Percentiles rank a stretch among this genome's conserved stretches.
These are phyloP conservation scores for Steatocranus sp. DNA, from an alignment of 2,797 vertebrate genomes.

Conservation along the genomic window DNA sequence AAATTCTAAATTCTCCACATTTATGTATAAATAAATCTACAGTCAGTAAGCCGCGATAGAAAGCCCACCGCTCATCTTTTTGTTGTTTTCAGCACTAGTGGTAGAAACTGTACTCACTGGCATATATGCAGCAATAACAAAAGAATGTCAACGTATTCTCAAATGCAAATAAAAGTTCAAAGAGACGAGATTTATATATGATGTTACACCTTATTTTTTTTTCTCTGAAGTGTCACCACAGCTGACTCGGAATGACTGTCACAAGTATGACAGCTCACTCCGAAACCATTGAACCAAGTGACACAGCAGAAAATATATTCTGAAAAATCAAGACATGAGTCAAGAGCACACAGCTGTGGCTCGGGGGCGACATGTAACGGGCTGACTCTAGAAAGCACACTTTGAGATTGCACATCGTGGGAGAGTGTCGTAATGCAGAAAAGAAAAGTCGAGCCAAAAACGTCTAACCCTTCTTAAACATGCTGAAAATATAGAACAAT, in stretches of 20 bases:
- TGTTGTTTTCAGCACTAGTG: neutral
- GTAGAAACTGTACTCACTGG: neutral
- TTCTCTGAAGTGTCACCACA: slow-evolving; percentile 48
- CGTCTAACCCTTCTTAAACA: neutral
- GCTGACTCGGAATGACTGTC: slow-evolving; percentile 54
- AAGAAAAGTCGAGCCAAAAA: neutral
- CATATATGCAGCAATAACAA: neutral
- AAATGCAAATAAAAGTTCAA: slow-evolving; percentile 4
- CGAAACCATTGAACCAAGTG: slow-evolving; percentile 56
- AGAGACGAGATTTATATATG: neutral
- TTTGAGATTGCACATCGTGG: neutral
- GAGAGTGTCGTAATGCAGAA: neutral
- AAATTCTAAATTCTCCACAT: neutral
- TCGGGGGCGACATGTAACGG: neutral
- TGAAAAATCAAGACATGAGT: slow-evolving; percentile 57
- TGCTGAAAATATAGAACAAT: neutral
- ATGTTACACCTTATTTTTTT: slow-evolving; percentile 31
- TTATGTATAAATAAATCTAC: neutral
- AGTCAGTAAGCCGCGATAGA: neutral
- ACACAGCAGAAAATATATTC: slow-evolving; percentile 57
- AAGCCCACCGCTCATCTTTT: neutral
- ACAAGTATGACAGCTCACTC: slow-evolving; percentile 48
- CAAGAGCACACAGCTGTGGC: slow-evolving; percentile 44
- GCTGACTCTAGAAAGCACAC: slow-evolving; percentile 29
- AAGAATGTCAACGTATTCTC: neutral